These are phyloP conservation scores for Pammene fasciana DNA, from an alignment of 2,888 invertebrate genomes.

Conservation along the genomic window DNA sequence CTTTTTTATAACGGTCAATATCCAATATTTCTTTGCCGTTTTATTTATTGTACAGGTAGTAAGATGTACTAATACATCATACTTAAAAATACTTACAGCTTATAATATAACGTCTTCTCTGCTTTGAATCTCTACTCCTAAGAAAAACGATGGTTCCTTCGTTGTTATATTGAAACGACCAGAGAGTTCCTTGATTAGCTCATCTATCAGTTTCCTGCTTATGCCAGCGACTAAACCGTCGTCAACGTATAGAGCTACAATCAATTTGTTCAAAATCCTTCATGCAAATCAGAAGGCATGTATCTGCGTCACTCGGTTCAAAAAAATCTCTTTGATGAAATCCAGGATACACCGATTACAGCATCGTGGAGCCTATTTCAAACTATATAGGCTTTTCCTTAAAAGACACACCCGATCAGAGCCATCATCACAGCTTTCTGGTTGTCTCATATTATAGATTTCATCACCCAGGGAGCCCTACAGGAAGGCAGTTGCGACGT, in stretches of 20 bases:
- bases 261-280: neutral
- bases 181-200: neutral
- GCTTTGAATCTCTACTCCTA: too few relatives aligned
- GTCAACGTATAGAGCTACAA: conserved; percentile 9
- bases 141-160: too few relatives aligned
- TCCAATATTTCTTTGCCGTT: too few relatives aligned
- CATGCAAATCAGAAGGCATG: neutral
- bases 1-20: too few relatives aligned
- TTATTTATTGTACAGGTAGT: too few relatives aligned
- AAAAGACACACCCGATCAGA: too few relatives aligned
- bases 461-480: conserved; percentile 3
- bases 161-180: neutral
- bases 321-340: neutral
- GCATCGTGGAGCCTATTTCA: conserved; percentile 7
- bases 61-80: too few relatives aligned
- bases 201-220: neutral
- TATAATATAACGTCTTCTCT: too few relatives aligned
- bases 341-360: conserved; percentile 3
- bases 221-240: too few relatives aligned
- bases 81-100: too few relatives aligned
- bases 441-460: conserved; percentile 10
- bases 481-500: neutral
- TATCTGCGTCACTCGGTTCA: neutral
- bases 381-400: too few relatives aligned
- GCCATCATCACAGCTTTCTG: too few relatives aligned